Percentiles rank a stretch among this genome's conserved stretches.
phyloP scores from a whole-genome alignment of 2,888 invertebrate species.

The Cantharis flavilabris region DNA sequence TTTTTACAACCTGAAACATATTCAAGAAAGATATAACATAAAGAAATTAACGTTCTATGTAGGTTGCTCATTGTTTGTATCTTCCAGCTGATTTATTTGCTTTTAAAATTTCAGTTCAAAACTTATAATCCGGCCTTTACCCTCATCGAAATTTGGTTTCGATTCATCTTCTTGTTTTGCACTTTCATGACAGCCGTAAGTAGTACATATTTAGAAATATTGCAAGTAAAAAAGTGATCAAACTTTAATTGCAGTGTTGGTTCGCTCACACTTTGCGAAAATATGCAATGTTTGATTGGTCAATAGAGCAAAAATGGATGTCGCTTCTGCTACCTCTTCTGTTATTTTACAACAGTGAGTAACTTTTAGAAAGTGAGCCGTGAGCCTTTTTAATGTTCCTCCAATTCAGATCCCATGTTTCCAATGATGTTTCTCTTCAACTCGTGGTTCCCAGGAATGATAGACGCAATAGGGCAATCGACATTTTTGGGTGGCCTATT shows the following conservation, averaged over 20 bases:
- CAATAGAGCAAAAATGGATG: slow-evolving; percentile 97
- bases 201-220: background rate
- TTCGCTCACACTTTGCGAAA: slow-evolving; percentile 87
- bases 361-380: slow-evolving; percentile 2
- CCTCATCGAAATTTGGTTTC: slow-evolving; percentile 96
- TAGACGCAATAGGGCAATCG: slow-evolving; percentile 89
- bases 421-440: slow-evolving; percentile 87
- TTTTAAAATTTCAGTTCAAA: slow-evolving; percentile 76
- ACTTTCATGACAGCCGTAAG: slow-evolving; percentile 64
- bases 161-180: slow-evolving; percentile 87
- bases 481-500: slow-evolving; percentile 86
- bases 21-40: slow-evolving; percentile 83
- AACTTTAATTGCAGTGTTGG: slow-evolving; percentile 77
- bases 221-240: background rate
- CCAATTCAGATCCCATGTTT: slow-evolving; percentile 84
- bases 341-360: slow-evolving; percentile 89
- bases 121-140: slow-evolving; percentile 96
- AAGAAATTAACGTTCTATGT: slow-evolving; percentile 85
- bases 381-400: background rate
- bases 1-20: slow-evolving; percentile 83
- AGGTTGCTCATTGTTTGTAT: slow-evolving; percentile 55
- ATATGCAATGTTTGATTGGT: slow-evolving; percentile 91
- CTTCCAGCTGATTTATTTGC: background rate
- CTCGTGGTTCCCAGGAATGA: slow-evolving; percentile 89
- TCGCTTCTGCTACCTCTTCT: slow-evolving; percentile 84